phyloP scores from a whole-genome alignment of 2,113 vertebrate species.

The Choloepus hoffmanni region DNA sequence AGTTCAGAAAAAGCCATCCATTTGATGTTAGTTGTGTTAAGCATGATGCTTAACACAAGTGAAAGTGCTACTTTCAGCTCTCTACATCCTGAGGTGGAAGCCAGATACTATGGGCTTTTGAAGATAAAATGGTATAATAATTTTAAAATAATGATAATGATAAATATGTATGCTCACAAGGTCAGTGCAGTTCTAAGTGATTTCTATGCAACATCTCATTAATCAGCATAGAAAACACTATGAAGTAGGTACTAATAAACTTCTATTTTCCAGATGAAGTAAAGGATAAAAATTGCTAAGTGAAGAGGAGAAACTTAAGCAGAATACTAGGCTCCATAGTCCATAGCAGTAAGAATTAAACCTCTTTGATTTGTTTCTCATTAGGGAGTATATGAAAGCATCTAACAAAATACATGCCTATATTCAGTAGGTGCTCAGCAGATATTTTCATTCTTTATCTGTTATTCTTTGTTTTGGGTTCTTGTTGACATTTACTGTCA shows the following conservation, averaged over 20 bases:
- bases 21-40: neutral
- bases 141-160: neutral
- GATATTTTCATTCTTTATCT: constrained; percentile 6
- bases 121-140: neutral
- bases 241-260: neutral
- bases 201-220: neutral
- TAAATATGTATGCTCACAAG: neutral
- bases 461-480: neutral
- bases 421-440: neutral
- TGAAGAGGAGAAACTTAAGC: neutral
- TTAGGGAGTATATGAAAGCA: neutral
- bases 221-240: neutral
- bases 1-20: neutral
- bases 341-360: neutral
- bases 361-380: neutral
- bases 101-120: neutral
- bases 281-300: neutral
- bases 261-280: constrained; percentile 35
- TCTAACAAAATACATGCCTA: neutral
- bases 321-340: neutral
- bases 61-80: neutral
- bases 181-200: neutral
- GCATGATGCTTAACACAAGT: no score
- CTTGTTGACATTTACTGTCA: constrained; percentile 59
- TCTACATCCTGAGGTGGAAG: neutral